These are phyloP conservation scores for Tenodera sinensis DNA, from an alignment of 2,888 invertebrate species.

Conservation along the genomic window DNA sequence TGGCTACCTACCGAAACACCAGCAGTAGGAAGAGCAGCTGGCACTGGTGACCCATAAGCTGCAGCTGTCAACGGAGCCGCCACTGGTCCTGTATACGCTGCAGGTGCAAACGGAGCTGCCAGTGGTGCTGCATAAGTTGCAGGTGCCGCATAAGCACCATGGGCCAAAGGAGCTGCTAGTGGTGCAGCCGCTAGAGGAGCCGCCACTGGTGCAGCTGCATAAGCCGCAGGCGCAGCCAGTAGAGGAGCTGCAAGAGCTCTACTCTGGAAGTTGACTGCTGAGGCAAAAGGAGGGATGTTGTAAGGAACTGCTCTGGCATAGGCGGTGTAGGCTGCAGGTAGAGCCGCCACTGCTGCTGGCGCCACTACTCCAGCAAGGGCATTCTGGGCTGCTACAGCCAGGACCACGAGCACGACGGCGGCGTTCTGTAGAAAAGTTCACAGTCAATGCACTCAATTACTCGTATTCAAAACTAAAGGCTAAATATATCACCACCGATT, in stretches of 20 bases:
- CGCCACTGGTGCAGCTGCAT: slow-evolving; percentile 39
- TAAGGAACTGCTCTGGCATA: slow-evolving; percentile 48
- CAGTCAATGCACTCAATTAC: too few relatives aligned
- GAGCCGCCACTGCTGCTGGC: too few relatives aligned
- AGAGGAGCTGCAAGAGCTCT: slow-evolving; percentile 21
- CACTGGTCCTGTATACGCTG: slow-evolving; percentile 21
- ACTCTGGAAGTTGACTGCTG: slow-evolving; percentile 44
- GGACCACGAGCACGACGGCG: not conserved
- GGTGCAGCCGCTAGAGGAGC: slow-evolving; percentile 30
- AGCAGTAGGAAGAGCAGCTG: not conserved
- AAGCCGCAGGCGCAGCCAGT: slow-evolving; percentile 34
- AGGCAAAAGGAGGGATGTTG: slow-evolving; percentile 40
- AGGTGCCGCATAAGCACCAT: slow-evolving; percentile 1
- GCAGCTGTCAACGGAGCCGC: not conserved
- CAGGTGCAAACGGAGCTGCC: slow-evolving; percentile 30
- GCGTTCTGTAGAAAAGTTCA: not conserved
- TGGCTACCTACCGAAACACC: not conserved
- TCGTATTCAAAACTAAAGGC: too few relatives aligned
- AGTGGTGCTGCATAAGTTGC: slow-evolving; percentile 25
- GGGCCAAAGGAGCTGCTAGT: slow-evolving; percentile 8
- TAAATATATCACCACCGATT: too few relatives aligned
- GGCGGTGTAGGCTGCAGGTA: slow-evolving; percentile 52
- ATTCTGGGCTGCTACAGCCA: too few relatives aligned
- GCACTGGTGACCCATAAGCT: not conserved
- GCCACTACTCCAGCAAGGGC: too few relatives aligned